Conservation (phyloP, 2,888 invertebrate genomes). For the Caenorhabditis sulstoni region DNA sequence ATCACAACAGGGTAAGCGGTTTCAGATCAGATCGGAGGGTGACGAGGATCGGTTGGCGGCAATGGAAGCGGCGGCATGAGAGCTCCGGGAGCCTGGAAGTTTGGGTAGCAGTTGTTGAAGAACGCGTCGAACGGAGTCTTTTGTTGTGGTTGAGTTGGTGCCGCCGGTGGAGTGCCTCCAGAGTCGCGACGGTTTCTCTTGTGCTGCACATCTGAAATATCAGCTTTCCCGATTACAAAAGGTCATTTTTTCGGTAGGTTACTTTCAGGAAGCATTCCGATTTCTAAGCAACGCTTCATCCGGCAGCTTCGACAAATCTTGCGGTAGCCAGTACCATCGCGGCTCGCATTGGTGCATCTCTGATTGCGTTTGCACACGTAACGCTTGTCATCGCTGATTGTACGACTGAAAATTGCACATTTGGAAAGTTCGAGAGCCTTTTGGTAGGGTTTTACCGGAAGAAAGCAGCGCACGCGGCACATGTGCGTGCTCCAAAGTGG, state of each 20-base stretch:
- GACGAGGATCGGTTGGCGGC: constrained; percentile 21
- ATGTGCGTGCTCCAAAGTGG: constrained; percentile 79
- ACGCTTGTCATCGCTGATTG: constrained; percentile 75
- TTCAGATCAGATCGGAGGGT: neutral
- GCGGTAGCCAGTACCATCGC: constrained; percentile 77
- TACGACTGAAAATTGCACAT: constrained; percentile 61
- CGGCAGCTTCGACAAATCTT: constrained; percentile 78
- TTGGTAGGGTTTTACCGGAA: too few species aligned
- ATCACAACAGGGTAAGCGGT: neutral
- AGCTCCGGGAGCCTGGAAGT: neutral
- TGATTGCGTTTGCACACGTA: constrained; percentile 77
- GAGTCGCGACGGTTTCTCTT: constrained; percentile 70
- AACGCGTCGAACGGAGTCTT: constrained; percentile 33
- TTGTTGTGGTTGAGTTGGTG: too few species aligned
- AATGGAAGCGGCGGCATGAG: neutral
- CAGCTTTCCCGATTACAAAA: neutral
- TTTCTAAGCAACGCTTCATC: constrained; percentile 76
- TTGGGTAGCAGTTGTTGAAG: constrained; percentile 37
- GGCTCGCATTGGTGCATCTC: constrained; percentile 72
- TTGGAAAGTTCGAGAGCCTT: too few species aligned
- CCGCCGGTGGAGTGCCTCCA: constrained; percentile 11
- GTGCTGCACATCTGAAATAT: constrained; percentile 73
- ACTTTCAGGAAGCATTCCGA: constrained; percentile 80
- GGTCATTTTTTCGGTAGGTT: neutral
- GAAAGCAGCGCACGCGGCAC: constrained; percentile 79